Percentiles rank a stretch among this genome's conserved stretches.
Evolutionary conservation across 2,888 invertebrate species (phyloP).

Genomic region (Hermaeophaga mercurialis): DNA sequence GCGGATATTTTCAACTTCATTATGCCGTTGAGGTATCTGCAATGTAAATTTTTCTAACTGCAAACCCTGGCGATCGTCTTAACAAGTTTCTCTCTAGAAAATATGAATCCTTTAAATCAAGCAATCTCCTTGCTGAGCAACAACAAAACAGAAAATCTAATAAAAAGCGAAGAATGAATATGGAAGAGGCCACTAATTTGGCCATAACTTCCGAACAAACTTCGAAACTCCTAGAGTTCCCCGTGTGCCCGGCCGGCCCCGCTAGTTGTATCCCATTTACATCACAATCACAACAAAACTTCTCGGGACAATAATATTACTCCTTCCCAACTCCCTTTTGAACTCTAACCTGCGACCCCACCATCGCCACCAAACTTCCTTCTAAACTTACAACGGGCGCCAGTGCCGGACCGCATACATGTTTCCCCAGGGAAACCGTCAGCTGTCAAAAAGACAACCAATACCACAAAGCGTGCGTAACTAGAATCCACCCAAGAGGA

Average conservation of each 20-base stretch:
- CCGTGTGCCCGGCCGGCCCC: constrained; percentile 24
- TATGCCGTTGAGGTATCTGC: too few relatives aligned
- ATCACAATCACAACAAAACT: constrained; percentile 36
- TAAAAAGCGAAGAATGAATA: constrained; percentile 28
- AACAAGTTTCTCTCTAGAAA: constrained; percentile 11
- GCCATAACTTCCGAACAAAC: constrained; percentile 27
- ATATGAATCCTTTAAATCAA: constrained; percentile 27
- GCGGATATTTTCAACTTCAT: too few relatives aligned
- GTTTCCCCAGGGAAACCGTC: too few relatives aligned
- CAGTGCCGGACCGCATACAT: neutral
- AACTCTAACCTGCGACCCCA: constrained; percentile 30
- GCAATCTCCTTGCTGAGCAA: constrained; percentile 22
- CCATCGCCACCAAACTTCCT: constrained; percentile 15
- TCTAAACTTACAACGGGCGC: constrained; percentile 12
- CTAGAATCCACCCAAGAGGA: too few relatives aligned
- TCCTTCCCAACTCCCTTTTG: constrained; percentile 26
- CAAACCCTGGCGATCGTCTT: constrained; percentile 11
- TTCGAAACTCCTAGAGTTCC: constrained; percentile 27
- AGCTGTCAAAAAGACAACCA: too few relatives aligned
- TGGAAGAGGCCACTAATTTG: constrained; percentile 28
- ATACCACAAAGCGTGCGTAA: too few relatives aligned
- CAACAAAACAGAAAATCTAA: constrained; percentile 23
- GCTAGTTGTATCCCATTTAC: constrained; percentile 34
- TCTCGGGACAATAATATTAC: constrained; percentile 33
- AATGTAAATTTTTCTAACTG: constrained; percentile 8